Conservation (phyloP, 2,888 invertebrate genomes). For the Ennomos fuscantarius region DNA sequence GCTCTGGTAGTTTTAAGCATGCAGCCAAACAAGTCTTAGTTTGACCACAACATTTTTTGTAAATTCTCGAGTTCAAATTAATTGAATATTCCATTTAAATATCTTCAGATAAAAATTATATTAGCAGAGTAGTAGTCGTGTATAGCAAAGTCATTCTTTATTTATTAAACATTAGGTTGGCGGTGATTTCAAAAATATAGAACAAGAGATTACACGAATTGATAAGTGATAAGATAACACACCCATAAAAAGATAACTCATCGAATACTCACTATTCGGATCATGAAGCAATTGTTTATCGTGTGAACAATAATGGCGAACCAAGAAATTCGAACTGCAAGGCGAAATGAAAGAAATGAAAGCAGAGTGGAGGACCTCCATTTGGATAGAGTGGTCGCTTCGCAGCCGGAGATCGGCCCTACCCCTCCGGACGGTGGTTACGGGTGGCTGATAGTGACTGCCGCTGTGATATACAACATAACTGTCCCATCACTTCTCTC, state of each 20-base stretch:
- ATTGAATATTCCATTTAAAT: no score
- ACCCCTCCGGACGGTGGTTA: slow-evolving; percentile 88
- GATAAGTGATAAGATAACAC: slow-evolving; percentile 82
- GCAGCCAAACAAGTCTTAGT: no score
- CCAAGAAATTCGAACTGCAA: slow-evolving; percentile 47
- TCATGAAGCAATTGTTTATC: slow-evolving; percentile 69
- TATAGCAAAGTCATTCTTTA: no score
- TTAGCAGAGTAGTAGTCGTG: no score
- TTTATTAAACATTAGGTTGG: slow-evolving; percentile 41
- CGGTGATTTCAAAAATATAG: slow-evolving; percentile 75
- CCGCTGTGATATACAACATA: slow-evolving; percentile 86
- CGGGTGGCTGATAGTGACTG: slow-evolving; percentile 87
- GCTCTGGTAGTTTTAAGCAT: no score
- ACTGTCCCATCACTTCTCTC: slow-evolving; percentile 84
- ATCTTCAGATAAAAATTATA: no score
- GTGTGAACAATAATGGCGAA: slow-evolving; percentile 65
- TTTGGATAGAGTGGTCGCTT: slow-evolving; percentile 86
- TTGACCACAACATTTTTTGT: no score
- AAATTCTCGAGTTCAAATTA: no score
- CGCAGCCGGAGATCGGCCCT: slow-evolving; percentile 88
- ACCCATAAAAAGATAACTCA: slow-evolving; percentile 68
- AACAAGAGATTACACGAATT: slow-evolving; percentile 71
- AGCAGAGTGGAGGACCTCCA: slow-evolving; percentile 67
- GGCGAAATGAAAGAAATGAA: slow-evolving; percentile 51
- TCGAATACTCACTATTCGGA: slow-evolving; percentile 60